These are phyloP conservation scores for Sardinella longiceps DNA, from an alignment of 2,797 vertebrate species.

Conservation along the genomic window DNA sequence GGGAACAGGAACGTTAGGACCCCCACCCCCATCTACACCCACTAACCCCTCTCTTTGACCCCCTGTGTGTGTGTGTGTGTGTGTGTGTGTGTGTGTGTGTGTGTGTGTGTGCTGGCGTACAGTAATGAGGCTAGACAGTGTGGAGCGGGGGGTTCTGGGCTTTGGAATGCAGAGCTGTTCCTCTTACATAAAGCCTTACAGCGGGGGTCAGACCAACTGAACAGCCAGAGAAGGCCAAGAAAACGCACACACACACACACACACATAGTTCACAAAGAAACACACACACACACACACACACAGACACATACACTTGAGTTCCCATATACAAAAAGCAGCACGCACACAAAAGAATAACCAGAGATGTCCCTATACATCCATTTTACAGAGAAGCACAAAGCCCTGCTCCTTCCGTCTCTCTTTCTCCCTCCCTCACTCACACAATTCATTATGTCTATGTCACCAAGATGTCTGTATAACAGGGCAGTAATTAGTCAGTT, in stretches of 20 bases:
- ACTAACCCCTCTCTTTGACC: background rate
- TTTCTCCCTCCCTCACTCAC: background rate
- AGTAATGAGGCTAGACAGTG: conserved; percentile 1
- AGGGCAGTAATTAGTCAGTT: background rate
- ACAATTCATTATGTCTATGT: background rate
- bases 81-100: background rate
- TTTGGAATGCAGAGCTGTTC: background rate
- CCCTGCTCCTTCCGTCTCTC: background rate
- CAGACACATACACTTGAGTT: background rate
- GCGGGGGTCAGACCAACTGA: conserved; percentile 8
- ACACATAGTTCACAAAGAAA: background rate
- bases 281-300: background rate
- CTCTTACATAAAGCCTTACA: background rate
- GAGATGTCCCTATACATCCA: background rate
- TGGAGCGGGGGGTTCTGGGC: background rate
- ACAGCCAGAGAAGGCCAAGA: background rate
- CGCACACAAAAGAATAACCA: background rate
- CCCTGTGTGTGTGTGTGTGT: background rate
- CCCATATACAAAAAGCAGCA: background rate
- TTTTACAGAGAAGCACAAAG: background rate
- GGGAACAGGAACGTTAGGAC: background rate
- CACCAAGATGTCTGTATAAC: background rate
- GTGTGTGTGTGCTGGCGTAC: background rate
- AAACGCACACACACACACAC: background rate
- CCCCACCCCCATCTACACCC: background rate